Evolutionary conservation across 2,888 invertebrate genomes (phyloP).

Genomic region (Exephanes ischioxanthus): DNA sequence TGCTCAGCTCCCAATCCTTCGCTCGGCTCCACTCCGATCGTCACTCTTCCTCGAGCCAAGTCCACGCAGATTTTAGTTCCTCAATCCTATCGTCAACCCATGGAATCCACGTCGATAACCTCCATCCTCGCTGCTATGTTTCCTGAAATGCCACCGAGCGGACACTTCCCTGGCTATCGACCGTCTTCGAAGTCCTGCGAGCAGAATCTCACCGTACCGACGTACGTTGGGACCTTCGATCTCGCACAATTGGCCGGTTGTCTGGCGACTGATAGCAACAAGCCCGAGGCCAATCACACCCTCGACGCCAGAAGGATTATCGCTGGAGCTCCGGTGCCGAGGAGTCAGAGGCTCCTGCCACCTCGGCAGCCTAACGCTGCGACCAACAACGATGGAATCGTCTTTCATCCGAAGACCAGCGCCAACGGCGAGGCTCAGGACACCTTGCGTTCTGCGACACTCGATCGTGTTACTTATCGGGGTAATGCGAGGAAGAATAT

Average conservation of each 20-base stretch:
- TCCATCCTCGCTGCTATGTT: slow-evolving; percentile 83
- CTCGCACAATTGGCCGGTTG: slow-evolving; percentile 77
- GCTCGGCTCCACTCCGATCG: slow-evolving; percentile 80
- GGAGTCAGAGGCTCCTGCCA: slow-evolving; percentile 77
- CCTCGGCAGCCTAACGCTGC: slow-evolving; percentile 67
- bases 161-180: slow-evolving; percentile 80
- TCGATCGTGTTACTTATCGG: slow-evolving; percentile 81
- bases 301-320: slow-evolving; percentile 76
- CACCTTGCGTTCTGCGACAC: slow-evolving; percentile 78
- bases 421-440: slow-evolving; percentile 73
- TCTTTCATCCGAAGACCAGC: slow-evolving; percentile 50
- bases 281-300: slow-evolving; percentile 72
- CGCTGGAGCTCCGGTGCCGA: slow-evolving; percentile 74
- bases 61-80: slow-evolving; percentile 83
- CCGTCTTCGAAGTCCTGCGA: slow-evolving; percentile 74
- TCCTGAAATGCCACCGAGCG: slow-evolving; percentile 79
- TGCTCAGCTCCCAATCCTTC: slow-evolving; percentile 84
- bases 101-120: slow-evolving; percentile 79
- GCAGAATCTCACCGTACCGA: slow-evolving; percentile 74
- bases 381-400: slow-evolving; percentile 7
- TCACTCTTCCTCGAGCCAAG: slow-evolving; percentile 82
- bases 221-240: slow-evolving; percentile 75
- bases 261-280: slow-evolving; percentile 72
- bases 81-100: slow-evolving; percentile 71
- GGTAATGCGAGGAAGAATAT: slow-evolving; percentile 76